These are phyloP conservation scores for Caenorhabditis inopinata DNA, from an alignment of 1,140 invertebrate species.

Conservation along the genomic window DNA sequence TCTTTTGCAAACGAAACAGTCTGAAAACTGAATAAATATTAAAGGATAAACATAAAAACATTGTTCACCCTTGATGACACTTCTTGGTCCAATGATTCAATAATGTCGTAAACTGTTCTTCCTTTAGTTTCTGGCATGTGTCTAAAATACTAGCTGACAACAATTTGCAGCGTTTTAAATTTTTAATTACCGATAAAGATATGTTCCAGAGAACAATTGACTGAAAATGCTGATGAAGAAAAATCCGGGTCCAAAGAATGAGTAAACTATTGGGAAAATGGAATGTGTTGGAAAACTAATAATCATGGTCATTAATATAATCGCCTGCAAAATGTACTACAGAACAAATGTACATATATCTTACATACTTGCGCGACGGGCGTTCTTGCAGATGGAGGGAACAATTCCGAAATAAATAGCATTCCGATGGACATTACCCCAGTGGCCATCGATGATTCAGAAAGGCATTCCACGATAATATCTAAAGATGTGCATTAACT, in stretches of 20 bases:
- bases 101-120: not conserved
- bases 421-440: not conserved
- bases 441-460: not conserved
- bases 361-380: not conserved
- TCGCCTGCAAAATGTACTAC: not conserved
- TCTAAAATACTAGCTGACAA: not conserved
- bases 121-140: constrained; percentile 1
- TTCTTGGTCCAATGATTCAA: not conserved
- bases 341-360: not conserved
- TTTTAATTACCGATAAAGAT: not conserved
- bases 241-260: not conserved
- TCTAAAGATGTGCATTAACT: too few relatives aligned
- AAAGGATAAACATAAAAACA: too few relatives aligned
- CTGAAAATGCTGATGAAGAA: not conserved
- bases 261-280: constrained; percentile 6
- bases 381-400: constrained; percentile 7
- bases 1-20: too few relatives aligned
- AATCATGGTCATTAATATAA: not conserved
- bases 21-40: too few relatives aligned
- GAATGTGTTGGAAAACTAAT: not conserved
- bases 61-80: not conserved
- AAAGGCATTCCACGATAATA: not conserved
- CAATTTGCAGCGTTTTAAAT: not conserved
- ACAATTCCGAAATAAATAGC: not conserved
- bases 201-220: not conserved